Evolutionary conservation across 2,113 vertebrate genomes (phyloP).

Genomic region (Leptobrachium leishanense): DNA sequence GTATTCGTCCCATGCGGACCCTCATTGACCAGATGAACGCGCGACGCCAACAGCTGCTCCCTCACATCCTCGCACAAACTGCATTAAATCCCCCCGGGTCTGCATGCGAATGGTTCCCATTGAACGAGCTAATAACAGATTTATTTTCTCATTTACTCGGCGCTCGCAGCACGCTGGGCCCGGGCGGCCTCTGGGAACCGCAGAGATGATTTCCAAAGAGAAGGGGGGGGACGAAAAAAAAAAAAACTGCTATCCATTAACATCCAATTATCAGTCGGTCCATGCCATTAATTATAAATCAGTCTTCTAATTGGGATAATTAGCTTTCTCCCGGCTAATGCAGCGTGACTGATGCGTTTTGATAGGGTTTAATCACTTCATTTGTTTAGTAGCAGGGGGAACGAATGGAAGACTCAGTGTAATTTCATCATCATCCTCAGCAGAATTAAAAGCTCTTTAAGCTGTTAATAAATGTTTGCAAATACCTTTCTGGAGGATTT

Average conservation of each 20-base stretch:
- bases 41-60: slow-evolving; percentile 7
- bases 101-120: background rate
- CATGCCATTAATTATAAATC: slow-evolving; percentile 97
- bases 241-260: slow-evolving; percentile 92
- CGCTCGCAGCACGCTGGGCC: slow-evolving; percentile 17
- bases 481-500: slow-evolving; percentile 33
- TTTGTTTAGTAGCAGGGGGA: slow-evolving; percentile 68
- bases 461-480: slow-evolving; percentile 52
- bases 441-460: slow-evolving; percentile 52
- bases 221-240: background rate
- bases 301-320: slow-evolving; percentile 95
- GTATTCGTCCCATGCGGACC: background rate
- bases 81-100: slow-evolving; percentile 1
- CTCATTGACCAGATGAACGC: background rate
- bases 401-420: slow-evolving; percentile 68
- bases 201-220: slow-evolving; percentile 67
- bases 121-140: background rate
- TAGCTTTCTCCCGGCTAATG: slow-evolving; percentile 88
- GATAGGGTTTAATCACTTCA: slow-evolving; percentile 75
- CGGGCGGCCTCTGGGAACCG: slow-evolving; percentile 49
- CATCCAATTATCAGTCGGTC: slow-evolving; percentile 93
- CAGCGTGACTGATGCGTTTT: slow-evolving; percentile 81
- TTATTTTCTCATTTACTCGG: slow-evolving; percentile 36
- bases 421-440: slow-evolving; percentile 37
- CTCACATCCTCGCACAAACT: background rate